phyloP scores from a whole-genome alignment of 2,888 invertebrate species.

The Lordiphosa andalusiaca region DNA sequence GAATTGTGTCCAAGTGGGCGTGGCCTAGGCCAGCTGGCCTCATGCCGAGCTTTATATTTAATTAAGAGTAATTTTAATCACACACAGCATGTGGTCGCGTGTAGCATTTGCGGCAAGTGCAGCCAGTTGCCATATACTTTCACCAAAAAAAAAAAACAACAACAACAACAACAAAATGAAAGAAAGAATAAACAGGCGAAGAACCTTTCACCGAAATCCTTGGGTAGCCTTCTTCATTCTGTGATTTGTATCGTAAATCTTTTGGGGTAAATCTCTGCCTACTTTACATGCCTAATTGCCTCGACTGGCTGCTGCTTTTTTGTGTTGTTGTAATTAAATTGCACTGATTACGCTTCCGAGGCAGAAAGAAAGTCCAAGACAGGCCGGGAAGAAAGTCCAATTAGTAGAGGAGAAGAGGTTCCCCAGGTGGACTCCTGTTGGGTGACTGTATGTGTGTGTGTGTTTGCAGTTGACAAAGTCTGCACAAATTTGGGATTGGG shows the following conservation, averaged over 20 bases:
- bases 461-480: constrained; percentile 52
- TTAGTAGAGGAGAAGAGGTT: constrained; percentile 36
- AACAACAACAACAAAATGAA: constrained; percentile 10
- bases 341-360: constrained; percentile 59
- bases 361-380: constrained; percentile 26
- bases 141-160: constrained; percentile 66
- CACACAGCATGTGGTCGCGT: constrained; percentile 11
- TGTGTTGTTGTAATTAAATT: constrained; percentile 57
- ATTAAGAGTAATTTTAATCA: constrained; percentile 60
- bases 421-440: constrained; percentile 5
- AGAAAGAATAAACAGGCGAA: constrained; percentile 14
- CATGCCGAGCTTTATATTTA: constrained; percentile 51
- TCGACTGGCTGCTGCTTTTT: constrained; percentile 26
- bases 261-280: constrained; percentile 25
- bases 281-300: constrained; percentile 72
- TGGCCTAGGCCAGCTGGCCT: constrained; percentile 41
- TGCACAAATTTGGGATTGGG: constrained; percentile 44
- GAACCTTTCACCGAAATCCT: constrained; percentile 43
- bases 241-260: constrained; percentile 24
- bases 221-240: constrained; percentile 6
- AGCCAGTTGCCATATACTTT: constrained; percentile 55
- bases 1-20: constrained; percentile 49
- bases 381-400: constrained; percentile 58
- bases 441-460: constrained; percentile 1
- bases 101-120: constrained; percentile 29